Base-by-base conservation (phyloP, 2,888 invertebrate genomes). In the Caenorhabditis sulstoni region DNA sequence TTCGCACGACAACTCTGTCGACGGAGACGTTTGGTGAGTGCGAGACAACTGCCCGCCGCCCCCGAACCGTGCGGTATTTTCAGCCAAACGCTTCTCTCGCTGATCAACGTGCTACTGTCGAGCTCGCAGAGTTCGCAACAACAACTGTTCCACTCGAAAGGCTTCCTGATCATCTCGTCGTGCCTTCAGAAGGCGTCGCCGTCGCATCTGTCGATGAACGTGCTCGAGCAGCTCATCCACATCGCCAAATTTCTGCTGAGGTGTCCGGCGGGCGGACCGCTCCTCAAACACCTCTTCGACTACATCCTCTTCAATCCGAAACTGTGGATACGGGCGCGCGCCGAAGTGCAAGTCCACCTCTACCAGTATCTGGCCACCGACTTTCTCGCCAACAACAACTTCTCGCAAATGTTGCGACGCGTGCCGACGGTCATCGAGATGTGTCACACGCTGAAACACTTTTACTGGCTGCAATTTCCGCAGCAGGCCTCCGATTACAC, bases 351-450 rank as follows among this genome's bases (percentile, higher is more conserved):
- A 83, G 75, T 82, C 22, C 84, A 83, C 20, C 93, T 99, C 59
- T 99, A 99, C 93, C 95, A 96, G 90, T 99, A 98, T 92, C 92
- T 99, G 92, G 96, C 98, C 50, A 96, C 96, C n/a, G 98, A 99
- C 92, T 99, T 99, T 92, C 93, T 99, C 76, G 95, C 95, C 78
- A 97, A 98, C 91, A 96, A 96, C 1, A 96, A 97, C 92, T 92
- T 92, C 80, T 91, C 91, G 84, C 91, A 88, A 82, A 91, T 91
- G 87, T 90, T 92, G 47, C 89, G 98, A 66, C 93, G 99, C 65
- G 97, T 99, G 79, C 96, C 96, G 88, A 98, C 98, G 0, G 84
- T 89, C 0, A 93, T 99, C 57, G 98, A 99, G 92, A 97, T 97
- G 29, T 96, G 99, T 86, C 98, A 99, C 91, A 97, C 99, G 3